These are phyloP conservation scores for Hetaerina americana DNA, from an alignment of 1,140 invertebrate genomes.

Conservation along the genomic window DNA sequence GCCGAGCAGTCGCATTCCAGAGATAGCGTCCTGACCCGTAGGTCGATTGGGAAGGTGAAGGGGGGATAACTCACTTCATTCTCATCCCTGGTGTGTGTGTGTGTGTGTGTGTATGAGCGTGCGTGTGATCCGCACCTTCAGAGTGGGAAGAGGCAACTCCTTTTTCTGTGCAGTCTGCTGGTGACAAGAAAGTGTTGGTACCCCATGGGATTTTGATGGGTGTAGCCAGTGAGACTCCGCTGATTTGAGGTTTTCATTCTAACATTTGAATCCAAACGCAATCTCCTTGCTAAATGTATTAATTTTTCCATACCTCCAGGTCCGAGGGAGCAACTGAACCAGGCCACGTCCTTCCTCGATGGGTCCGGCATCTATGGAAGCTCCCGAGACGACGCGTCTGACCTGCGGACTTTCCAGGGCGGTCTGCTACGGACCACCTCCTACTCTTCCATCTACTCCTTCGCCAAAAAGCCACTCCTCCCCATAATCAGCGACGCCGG, in stretches of 20 bases:
- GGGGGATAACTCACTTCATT: too few relatives aligned
- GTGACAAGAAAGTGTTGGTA: neutral
- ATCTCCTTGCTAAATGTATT: too few relatives aligned
- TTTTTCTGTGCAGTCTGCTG: neutral
- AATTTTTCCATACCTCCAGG: conserved; percentile 26
- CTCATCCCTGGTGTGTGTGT: too few relatives aligned
- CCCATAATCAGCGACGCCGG: neutral
- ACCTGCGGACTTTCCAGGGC: conserved; percentile 38
- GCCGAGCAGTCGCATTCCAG: too few relatives aligned
- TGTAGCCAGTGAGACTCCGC: conserved; percentile 9
- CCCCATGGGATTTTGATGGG: conserved; percentile 1
- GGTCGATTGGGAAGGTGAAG: too few relatives aligned
- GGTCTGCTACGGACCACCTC: conserved; percentile 36
- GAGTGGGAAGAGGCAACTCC: too few relatives aligned
- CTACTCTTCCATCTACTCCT: neutral
- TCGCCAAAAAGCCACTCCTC: neutral
- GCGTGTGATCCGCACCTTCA: too few relatives aligned
- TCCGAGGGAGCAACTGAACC: conserved; percentile 77
- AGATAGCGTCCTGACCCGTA: too few relatives aligned
- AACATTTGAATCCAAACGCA: neutral
- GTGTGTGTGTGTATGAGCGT: too few relatives aligned
- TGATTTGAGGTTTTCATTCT: neutral
- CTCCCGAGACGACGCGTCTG: conserved; percentile 32
- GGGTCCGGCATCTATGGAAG: conserved; percentile 75
- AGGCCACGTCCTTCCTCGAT: conserved; percentile 82